phyloP scores from a whole-genome alignment of 2,888 invertebrate species.

The Lasioglossum zephyrum region DNA sequence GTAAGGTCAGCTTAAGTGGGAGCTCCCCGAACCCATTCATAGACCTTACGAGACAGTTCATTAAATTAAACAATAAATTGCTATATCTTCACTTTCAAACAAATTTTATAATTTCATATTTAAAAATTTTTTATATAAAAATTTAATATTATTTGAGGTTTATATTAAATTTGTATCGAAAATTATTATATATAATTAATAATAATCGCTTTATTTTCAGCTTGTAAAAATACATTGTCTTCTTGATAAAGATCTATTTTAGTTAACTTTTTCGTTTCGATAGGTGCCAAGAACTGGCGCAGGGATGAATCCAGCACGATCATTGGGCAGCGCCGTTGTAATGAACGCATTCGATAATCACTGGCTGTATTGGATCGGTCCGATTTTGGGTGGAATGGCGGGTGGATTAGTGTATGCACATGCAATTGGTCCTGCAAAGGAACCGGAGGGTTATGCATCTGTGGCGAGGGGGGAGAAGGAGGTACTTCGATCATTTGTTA shows the following conservation, averaged over 20 bases:
- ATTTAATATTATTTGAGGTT: no score
- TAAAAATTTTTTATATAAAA: no score
- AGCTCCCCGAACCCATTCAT: not conserved
- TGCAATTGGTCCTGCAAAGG: constrained; percentile 82
- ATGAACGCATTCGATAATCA: constrained; percentile 91
- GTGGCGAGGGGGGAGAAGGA: constrained; percentile 84
- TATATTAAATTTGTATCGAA: no score
- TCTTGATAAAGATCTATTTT: not conserved
- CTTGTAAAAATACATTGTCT: not conserved
- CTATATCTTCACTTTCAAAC: not conserved
- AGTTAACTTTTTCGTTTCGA: not conserved
- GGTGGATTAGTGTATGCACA: constrained; percentile 91
- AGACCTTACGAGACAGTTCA: not conserved
- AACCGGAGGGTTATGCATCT: constrained; percentile 81
- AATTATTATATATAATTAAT: no score
- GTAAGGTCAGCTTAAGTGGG: not conserved
- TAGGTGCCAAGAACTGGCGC: constrained; percentile 90
- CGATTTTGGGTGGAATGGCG: constrained; percentile 91
- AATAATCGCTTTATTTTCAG: no score
- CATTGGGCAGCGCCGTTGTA: constrained; percentile 94
- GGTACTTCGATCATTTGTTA: constrained; percentile 67
- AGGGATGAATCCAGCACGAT: constrained; percentile 97
- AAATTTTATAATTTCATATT: no score
- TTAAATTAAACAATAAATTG: not conserved
- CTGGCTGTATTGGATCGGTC: constrained; percentile 97